These are phyloP conservation scores for Myxocyprinus asiaticus DNA, from an alignment of 2,113 vertebrate genomes.

Conservation along the genomic window DNA sequence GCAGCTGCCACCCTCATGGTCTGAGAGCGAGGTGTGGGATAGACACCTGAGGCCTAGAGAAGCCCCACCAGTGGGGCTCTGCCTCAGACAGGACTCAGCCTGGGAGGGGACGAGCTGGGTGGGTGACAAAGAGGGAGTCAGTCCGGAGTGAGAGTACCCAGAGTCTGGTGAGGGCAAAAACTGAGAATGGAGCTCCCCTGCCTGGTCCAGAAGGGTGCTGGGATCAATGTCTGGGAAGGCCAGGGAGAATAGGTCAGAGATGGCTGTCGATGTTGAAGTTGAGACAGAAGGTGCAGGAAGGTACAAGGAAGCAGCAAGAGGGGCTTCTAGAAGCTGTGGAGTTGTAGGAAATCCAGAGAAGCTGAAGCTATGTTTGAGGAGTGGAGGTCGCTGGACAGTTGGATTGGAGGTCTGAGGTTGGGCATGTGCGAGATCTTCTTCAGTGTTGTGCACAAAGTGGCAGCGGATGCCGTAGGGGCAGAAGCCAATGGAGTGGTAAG, in stretches of 20 bases:
- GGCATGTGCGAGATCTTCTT: conserved; percentile 69
- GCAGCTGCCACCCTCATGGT: conserved; percentile 77
- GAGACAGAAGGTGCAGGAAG: conserved; percentile 49
- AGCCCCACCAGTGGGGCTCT: conserved; percentile 30
- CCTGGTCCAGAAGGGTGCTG: conserved; percentile 57
- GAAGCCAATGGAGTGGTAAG: conserved; percentile 85
- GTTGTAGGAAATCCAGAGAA: conserved; percentile 79
- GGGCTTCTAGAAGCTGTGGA: conserved; percentile 54
- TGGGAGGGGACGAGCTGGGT: conserved; percentile 38
- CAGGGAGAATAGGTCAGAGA: conserved; percentile 71
- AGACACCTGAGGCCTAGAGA: conserved; percentile 69
- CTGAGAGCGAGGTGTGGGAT: conserved; percentile 84
- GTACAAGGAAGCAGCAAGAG: conserved; percentile 53
- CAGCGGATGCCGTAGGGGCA: conserved; percentile 89
- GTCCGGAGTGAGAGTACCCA: conserved; percentile 69
- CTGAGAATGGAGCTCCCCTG: conserved; percentile 63
- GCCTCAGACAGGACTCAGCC: conserved; percentile 24
- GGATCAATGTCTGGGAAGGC: conserved; percentile 68
- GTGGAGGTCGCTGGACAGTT: conserved; percentile 58
- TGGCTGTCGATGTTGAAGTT: conserved; percentile 48
- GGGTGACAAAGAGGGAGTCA: conserved; percentile 61
- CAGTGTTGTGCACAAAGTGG: conserved; percentile 86
- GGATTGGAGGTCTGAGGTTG: conserved; percentile 39
- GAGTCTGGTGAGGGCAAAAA: conserved; percentile 77
- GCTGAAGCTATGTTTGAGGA: conserved; percentile 84